Percentiles rank a stretch among this genome's conserved stretches.
phyloP scores from a whole-genome alignment of 2,888 invertebrate genomes.

The Chalcis sispes region DNA sequence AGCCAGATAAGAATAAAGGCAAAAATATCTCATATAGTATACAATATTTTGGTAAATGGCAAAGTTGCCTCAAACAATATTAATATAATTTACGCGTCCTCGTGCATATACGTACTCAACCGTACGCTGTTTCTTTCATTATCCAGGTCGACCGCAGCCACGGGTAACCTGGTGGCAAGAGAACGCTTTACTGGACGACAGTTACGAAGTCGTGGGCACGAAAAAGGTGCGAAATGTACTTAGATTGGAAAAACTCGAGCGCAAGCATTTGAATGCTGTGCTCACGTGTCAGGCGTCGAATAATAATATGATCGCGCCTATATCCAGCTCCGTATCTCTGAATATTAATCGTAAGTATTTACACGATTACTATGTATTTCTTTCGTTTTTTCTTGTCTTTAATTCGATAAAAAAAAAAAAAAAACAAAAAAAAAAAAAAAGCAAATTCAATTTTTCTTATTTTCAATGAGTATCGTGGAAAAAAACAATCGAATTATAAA shows the following conservation, averaged over 20 bases:
- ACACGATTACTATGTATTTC: background rate
- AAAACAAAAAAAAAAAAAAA: too few species aligned
- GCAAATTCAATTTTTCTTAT: too few species aligned
- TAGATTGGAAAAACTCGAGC: slow-evolving; percentile 82
- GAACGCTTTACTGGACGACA: slow-evolving; percentile 83
- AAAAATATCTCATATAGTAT: too few species aligned
- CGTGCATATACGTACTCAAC: background rate
- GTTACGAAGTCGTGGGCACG: slow-evolving; percentile 82
- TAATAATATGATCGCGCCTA: slow-evolving; percentile 83
- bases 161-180: slow-evolving; percentile 88
- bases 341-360: slow-evolving; percentile 85
- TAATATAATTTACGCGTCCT: background rate
- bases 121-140: background rate
- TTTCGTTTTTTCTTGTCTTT: too few species aligned
- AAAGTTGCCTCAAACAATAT: too few species aligned
- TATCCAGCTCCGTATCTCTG: slow-evolving; percentile 82
- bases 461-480: too few species aligned
- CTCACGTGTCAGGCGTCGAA: slow-evolving; percentile 86
- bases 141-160: slow-evolving; percentile 84
- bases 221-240: slow-evolving; percentile 84
- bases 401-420: too few species aligned
- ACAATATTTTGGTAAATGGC: too few species aligned
- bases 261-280: slow-evolving; percentile 82
- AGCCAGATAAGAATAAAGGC: too few species aligned
- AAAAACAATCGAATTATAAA: background rate